Evolutionary conservation across 2,113 vertebrate genomes (phyloP).

Genomic region (Chamaetylas fuelleborni): DNA sequence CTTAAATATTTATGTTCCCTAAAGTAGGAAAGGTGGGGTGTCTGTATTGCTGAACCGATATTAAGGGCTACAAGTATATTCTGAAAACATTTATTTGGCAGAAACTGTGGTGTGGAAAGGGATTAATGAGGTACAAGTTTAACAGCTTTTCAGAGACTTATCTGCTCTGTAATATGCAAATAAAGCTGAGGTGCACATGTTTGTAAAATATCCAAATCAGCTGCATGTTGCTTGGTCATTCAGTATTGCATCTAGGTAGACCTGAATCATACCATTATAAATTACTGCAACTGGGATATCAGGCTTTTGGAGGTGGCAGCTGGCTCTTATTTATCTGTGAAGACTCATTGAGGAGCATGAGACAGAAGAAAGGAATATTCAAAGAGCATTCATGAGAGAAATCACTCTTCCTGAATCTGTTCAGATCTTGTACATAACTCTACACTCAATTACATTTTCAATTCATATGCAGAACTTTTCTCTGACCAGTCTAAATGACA

Average conservation of each 20-base stretch:
- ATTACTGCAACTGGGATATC: background rate
- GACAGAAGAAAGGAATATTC: background rate
- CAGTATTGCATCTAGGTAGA: background rate
- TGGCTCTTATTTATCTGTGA: background rate
- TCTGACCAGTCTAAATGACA: background rate
- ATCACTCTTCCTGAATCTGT: background rate
- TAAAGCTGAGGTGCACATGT: rapidly evolving
- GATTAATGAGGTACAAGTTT: background rate
- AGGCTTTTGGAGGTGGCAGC: background rate
- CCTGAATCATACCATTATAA: background rate
- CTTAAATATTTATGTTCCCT: background rate
- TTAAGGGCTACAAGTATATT: background rate
- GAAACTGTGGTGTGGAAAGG: background rate
- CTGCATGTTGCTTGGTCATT: background rate
- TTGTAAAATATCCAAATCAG: background rate
- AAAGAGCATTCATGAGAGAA: background rate
- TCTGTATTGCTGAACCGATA: background rate
- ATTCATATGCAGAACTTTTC: background rate
- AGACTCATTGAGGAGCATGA: background rate
- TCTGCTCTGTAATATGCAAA: background rate
- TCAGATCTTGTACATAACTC: background rate
- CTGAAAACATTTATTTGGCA: background rate
- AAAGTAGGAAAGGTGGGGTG: background rate
- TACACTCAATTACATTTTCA: background rate
- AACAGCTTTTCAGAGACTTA: background rate